Evolutionary conservation across 1,140 invertebrate species (phyloP), one percentile per base, ranked within the genome.

Genomic region (Ceratosolen fusciceps): DNA sequence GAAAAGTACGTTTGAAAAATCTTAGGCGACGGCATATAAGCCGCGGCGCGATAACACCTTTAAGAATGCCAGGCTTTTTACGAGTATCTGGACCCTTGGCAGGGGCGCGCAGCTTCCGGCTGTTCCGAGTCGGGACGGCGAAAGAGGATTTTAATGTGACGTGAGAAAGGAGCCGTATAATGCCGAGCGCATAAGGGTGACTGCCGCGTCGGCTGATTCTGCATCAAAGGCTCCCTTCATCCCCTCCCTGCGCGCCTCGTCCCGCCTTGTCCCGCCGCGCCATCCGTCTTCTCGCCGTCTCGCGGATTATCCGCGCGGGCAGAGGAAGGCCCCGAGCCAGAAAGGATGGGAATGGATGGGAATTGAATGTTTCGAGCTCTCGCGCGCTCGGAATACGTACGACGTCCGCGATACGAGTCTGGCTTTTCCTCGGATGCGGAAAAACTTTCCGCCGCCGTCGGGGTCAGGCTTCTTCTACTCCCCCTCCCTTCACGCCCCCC

Each of bases 311-410:
- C 76, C 54, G 26, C 21, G 67, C 10, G n/a, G 74, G 49, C 73
- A 77, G 68, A 58, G 4, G n/a, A n/a, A n/a, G n/a, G n/a, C n/a
- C n/a, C n/a, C n/a, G n/a, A n/a, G n/a, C n/a, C n/a, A n/a, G n/a
- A n/a, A n/a, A n/a, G n/a, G n/a, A n/a, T n/a, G n/a, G n/a, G n/a
- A n/a, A n/a, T n/a, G n/a, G 10, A n/a, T 54, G 26, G 68, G 60
- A 80, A 76, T 82, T 80, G 83, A 84, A 83, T 83, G 82, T 79
- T 72, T 78, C n/a, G 76, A 78, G 49, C 31, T 80, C 76, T 84
- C 79, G 78, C 58, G 56, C 7, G 58, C 31, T 70, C 68, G 19
- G 65, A 52, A 72, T 54, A 71, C 34, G 34, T 71, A n/a, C 29
- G 39, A 71, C 34, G 34, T 71, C 39, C 29, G 39, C 74, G 79